Percentiles rank a stretch among this genome's conserved stretches.
These are phyloP conservation scores for Cosmia trapezina DNA, from an alignment of 2,888 invertebrate genomes.

Conservation along the genomic window DNA sequence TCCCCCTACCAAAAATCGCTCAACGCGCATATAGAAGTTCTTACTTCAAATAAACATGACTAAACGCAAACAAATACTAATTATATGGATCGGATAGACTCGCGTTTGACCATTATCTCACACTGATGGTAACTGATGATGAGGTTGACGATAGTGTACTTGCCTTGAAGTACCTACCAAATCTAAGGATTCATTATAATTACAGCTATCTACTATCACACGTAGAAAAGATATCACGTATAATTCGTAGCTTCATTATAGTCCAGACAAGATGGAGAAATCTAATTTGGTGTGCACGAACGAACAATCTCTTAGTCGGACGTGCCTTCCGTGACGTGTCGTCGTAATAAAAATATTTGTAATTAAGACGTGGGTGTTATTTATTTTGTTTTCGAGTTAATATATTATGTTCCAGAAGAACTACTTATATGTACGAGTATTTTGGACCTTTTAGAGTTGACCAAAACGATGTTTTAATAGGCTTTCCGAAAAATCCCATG, in stretches of 20 bases:
- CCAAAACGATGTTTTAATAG: neutral
- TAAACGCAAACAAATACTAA: too few species aligned
- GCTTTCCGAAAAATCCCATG: neutral
- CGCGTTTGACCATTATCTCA: too few species aligned
- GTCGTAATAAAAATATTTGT: constrained; percentile 49
- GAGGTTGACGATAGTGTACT: too few species aligned
- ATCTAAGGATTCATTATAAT: too few species aligned
- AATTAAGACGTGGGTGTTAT: constrained; percentile 40
- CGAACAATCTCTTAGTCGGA: constrained; percentile 42
- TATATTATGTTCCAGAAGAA: neutral
- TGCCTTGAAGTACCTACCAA: too few species aligned
- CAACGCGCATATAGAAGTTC: too few species aligned
- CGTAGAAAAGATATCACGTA: constrained; percentile 39
- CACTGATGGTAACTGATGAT: too few species aligned
- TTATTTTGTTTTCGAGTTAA: constrained; percentile 18
- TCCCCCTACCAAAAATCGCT: too few species aligned
- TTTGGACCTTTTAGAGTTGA: too few species aligned
- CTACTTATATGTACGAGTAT: too few species aligned
- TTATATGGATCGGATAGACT: too few species aligned
- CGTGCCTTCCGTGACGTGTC: constrained; percentile 40
- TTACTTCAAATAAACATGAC: too few species aligned
- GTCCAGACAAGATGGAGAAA: constrained; percentile 37
- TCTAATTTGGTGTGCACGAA: constrained; percentile 59
- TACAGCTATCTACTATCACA: constrained; percentile 44
- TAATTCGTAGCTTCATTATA: constrained; percentile 38